These are phyloP conservation scores for Ferdinandea cuprea DNA, from an alignment of 2,888 invertebrate genomes.

Conservation along the genomic window DNA sequence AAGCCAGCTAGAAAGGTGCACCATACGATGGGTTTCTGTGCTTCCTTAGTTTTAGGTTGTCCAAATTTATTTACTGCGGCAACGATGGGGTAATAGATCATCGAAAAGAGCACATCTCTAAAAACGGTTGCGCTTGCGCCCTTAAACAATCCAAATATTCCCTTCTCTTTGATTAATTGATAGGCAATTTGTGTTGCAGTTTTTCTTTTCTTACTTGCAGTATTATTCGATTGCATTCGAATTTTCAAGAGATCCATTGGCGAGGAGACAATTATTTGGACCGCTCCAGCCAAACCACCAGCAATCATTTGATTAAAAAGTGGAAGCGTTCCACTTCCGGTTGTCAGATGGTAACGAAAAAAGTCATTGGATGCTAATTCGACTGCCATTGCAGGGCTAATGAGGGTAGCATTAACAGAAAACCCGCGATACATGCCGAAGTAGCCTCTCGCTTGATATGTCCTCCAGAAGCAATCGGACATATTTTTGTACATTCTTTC, in stretches of 20 bases:
- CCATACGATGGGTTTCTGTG: conserved; percentile 91
- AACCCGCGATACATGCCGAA: conserved; percentile 99
- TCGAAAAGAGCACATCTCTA: conserved; percentile 97
- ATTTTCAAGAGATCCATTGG: conserved; percentile 99
- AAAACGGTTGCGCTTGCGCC: conserved; percentile 96
- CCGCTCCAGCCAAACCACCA: conserved; percentile 97
- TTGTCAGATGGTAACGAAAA: conserved; percentile 93
- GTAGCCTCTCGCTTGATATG: conserved; percentile 96
- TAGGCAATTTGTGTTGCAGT: conserved; percentile 91
- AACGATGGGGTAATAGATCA: conserved; percentile 98
- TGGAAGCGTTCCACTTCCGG: conserved; percentile 89
- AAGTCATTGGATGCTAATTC: conserved; percentile 99
- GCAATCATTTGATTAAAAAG: conserved; percentile 94
- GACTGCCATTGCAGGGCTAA: conserved; percentile 99
- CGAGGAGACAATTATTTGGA: conserved; percentile 98
- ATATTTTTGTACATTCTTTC: conserved; percentile 96
- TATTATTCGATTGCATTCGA: conserved; percentile 98
- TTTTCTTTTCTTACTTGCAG: conserved; percentile 88
- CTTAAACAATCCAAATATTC: conserved; percentile 96
- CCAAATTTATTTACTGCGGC: conserved; percentile 95
- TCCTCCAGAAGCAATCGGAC: conserved; percentile 97
- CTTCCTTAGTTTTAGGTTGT: conserved; percentile 87
- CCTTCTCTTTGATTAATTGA: conserved; percentile 90
- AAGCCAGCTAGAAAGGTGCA: conserved; percentile 97
- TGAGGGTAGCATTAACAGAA: conserved; percentile 97